These are phyloP conservation scores for Peromyscus leucopus DNA, from an alignment of 2,113 vertebrate species.

Conservation along the genomic window DNA sequence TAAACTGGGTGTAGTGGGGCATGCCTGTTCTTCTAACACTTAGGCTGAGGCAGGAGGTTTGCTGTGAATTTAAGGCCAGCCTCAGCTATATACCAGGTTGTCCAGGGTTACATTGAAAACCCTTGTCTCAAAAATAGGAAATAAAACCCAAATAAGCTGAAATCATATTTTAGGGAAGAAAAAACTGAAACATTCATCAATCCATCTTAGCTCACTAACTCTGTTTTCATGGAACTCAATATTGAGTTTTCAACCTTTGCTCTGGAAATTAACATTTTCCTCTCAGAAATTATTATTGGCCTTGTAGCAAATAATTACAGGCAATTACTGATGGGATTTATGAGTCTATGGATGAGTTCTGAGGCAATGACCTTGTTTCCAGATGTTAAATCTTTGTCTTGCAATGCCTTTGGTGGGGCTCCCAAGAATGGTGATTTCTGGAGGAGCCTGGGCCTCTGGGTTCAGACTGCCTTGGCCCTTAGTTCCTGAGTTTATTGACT, in stretches of 20 bases:
- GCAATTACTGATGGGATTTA: conserved; percentile 40
- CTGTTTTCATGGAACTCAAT: conserved; percentile 7
- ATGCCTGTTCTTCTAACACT: neutral
- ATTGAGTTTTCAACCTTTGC: conserved; percentile 45
- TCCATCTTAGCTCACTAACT: neutral
- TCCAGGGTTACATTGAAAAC: neutral
- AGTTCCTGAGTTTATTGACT: neutral
- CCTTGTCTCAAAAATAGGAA: neutral
- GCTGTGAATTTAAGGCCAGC: neutral
- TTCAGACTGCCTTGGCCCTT: neutral
- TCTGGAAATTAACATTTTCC: conserved; percentile 22
- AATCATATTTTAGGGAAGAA: conserved; percentile 21
- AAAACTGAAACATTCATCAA: conserved; percentile 16
- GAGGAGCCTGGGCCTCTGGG: neutral
- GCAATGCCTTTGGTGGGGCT: neutral
- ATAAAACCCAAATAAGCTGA: neutral
- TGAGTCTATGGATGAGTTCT: conserved; percentile 33
- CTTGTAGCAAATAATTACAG: neutral
- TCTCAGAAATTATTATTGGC: neutral
- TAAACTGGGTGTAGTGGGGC: neutral
- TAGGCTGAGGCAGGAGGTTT: neutral
- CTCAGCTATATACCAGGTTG: neutral
- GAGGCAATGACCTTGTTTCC: conserved; percentile 38
- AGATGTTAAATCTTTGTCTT: neutral
- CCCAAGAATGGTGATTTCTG: neutral